Conservation (phyloP, 2,113 vertebrate genomes). For the Nothoprocta perdicaria region DNA sequence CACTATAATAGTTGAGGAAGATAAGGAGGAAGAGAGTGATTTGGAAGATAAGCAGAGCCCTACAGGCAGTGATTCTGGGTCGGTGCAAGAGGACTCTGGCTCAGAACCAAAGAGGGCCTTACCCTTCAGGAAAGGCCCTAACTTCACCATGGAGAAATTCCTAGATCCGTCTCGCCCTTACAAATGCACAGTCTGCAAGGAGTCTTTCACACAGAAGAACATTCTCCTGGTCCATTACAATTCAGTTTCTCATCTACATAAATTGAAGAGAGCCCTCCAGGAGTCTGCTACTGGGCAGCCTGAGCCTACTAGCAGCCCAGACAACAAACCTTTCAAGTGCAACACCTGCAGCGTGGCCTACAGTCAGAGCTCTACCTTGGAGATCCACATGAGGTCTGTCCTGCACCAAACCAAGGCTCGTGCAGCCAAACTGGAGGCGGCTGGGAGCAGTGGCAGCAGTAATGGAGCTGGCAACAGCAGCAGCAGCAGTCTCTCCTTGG, state of each 20-base stretch:
- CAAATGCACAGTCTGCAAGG: slow-evolving; percentile 98
- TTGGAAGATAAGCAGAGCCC: slow-evolving; percentile 97
- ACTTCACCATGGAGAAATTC: slow-evolving; percentile 99
- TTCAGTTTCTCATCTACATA: slow-evolving; percentile 97
- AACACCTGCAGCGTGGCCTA: slow-evolving; percentile 98
- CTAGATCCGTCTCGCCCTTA: slow-evolving; percentile 97
- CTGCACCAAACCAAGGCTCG: slow-evolving; percentile 97
- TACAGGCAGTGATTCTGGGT: slow-evolving; percentile 93
- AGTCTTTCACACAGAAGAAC: slow-evolving; percentile 98
- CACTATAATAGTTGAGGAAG: slow-evolving; percentile 91
- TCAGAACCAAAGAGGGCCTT: slow-evolving; percentile 96
- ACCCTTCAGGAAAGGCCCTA: slow-evolving; percentile 96
- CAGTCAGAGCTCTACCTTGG: slow-evolving; percentile 97
- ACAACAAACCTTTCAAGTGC: slow-evolving; percentile 99
- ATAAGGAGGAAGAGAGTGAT: slow-evolving; percentile 98
- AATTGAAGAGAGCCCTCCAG: slow-evolving; percentile 96
- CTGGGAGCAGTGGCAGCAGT: slow-evolving; percentile 82
- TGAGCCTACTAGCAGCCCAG: slow-evolving; percentile 95
- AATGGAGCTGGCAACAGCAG: slow-evolving; percentile 75
- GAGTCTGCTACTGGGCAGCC: slow-evolving; percentile 95
- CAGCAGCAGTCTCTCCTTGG: slow-evolving; percentile 77
- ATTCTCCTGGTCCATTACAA: slow-evolving; percentile 98
- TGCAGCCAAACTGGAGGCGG: slow-evolving; percentile 96
- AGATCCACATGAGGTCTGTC: slow-evolving; percentile 99
- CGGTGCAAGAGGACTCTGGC: slow-evolving; percentile 93